Conservation (phyloP, 2,113 vertebrate species). For the Fregata magnificens region DNA sequence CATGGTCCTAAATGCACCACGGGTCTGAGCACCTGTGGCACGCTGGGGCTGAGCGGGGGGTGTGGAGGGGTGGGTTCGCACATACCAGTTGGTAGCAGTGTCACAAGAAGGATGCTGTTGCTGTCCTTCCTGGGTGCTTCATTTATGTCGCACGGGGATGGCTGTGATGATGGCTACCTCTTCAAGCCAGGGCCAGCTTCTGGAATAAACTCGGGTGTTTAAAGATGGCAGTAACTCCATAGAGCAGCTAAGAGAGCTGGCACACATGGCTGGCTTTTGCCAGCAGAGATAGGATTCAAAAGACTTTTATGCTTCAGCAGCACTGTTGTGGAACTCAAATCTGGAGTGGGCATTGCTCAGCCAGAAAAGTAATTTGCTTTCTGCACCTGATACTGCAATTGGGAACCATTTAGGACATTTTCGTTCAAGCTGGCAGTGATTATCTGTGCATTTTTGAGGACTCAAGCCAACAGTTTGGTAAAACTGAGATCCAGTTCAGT, state of each 20-base stretch:
- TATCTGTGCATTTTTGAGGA: not conserved
- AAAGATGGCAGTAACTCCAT: not conserved
- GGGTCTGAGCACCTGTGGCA: not conserved
- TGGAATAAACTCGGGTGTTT: not conserved
- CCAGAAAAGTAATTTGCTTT: not conserved
- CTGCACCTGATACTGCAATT: not conserved
- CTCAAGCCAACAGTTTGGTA: not conserved
- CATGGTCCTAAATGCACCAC: rapidly evolving
- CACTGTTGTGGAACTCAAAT: rapidly evolving
- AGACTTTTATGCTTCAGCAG: not conserved
- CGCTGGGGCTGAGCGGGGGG: not conserved
- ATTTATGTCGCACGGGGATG: rapidly evolving
- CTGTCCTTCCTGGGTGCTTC: not conserved
- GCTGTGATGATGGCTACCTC: not conserved
- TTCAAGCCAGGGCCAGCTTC: not conserved
- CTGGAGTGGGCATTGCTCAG: not conserved
- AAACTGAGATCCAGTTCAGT: not conserved
- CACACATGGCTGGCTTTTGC: rapidly evolving
- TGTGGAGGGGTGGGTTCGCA: not conserved
- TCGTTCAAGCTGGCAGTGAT: not conserved
- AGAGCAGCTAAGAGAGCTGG: not conserved
- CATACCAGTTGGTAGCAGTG: not conserved
- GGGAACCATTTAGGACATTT: not conserved
- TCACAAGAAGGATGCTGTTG: not conserved
- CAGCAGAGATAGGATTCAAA: not conserved